Base-by-base conservation (phyloP, 2,888 invertebrate genomes). In the Ophion obscuratus region DNA sequence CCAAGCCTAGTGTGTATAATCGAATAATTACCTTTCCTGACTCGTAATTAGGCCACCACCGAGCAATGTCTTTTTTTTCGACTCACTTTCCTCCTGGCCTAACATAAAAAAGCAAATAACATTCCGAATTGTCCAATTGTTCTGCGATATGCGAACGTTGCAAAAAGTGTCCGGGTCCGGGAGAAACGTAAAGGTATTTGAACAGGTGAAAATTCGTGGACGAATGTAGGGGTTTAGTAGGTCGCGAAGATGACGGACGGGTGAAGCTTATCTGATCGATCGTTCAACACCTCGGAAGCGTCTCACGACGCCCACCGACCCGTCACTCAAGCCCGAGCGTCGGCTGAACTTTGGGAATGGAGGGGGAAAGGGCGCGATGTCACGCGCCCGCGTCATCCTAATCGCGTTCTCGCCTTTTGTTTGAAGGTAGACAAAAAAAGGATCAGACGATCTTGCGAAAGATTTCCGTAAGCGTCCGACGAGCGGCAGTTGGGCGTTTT, bases 1-100 rank as follows among this genome's bases (percentile, higher is more conserved):
- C 77, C 88, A 87, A 89, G 89, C 78, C 89, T 86, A 91, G 90
- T 91, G 92, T 91, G 91, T 91, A 92, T 90, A 92, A 92, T 92
- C 91, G 88, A 92, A 91, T 91, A 92, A 92, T 92, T 91, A 91
- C 90, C 88, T 90, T 88, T 88, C 87, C 64, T 74, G 81, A 67
- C 85, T 88, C 84, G 84, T 91, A 92, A 92, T 91, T 91, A 91
- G 92, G 91, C 92, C 91, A 91, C 91, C 91, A 80, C 86, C 53
- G 88, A 81, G 85, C 87, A n/a, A 86, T 83, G 79, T 88, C 89
- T 90, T 90, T 89, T 89, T 89, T 89, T 89, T 88, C 84, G 20
- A 14, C 20, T 77, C 40, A 47, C 76, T 82, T 80, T 76, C 1
- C 47, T 11, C 31, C 11, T 9, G 66, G 24, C 27, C 27, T 9